Percentiles rank a stretch among this genome's conserved stretches.
phyloP scores from a whole-genome alignment of 2,113 vertebrate species.

The Zosterops hypoxanthus region DNA sequence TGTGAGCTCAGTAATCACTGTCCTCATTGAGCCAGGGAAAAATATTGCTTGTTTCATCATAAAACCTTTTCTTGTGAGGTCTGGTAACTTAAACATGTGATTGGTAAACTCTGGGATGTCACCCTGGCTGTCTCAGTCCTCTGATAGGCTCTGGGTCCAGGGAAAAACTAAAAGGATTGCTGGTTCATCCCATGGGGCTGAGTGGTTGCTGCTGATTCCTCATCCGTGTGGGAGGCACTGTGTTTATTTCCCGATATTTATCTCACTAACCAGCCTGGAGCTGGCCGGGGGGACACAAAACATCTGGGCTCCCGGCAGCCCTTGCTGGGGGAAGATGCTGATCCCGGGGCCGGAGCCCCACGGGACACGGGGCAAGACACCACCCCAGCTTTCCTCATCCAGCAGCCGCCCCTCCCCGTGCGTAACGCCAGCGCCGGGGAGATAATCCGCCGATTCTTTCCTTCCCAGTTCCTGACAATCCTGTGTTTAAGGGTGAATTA shows the following conservation, averaged over 20 bases:
- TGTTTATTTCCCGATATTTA: neutral
- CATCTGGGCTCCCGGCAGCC: neutral
- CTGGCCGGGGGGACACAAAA: neutral
- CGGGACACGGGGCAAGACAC: accelerated
- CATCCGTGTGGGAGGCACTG: neutral
- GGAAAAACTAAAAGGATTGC: neutral
- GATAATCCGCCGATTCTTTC: slow-evolving; percentile 38
- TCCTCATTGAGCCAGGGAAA: neutral
- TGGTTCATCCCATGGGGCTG: neutral
- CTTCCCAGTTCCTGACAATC: slow-evolving; percentile 4
- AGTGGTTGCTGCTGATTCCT: neutral
- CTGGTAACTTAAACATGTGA: accelerated
- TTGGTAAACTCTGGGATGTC: neutral
- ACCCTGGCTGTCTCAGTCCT: neutral
- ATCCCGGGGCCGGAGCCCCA: neutral
- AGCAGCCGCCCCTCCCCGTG: neutral
- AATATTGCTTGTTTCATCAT: neutral
- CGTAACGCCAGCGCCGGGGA: neutral
- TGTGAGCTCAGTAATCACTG: accelerated
- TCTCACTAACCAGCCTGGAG: neutral
- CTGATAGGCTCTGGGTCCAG: accelerated
- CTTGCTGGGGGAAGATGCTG: neutral
- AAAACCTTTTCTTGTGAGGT: accelerated
- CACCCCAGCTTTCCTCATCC: neutral
- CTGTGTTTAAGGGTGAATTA: slow-evolving; percentile 71